These are phyloP conservation scores for Seira musarum DNA, from an alignment of 2,888 invertebrate genomes.

Conservation along the genomic window DNA sequence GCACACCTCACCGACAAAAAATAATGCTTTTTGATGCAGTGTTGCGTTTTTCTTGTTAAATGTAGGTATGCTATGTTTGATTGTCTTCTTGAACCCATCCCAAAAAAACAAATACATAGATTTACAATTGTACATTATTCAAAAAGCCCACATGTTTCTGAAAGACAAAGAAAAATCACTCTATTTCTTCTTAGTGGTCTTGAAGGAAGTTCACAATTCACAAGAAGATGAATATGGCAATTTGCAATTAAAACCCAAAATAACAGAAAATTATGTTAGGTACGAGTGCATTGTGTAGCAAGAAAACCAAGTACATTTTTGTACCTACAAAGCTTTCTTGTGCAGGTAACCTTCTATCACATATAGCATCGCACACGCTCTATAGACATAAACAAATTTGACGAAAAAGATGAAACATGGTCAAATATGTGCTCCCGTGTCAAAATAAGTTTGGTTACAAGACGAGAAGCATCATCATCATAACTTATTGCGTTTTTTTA, in stretches of 20 bases:
- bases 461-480: background rate
- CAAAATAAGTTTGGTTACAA: slow-evolving; percentile 15
- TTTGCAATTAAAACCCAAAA: slow-evolving; percentile 44
- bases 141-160: slow-evolving; percentile 9
- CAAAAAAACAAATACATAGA: background rate
- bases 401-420: slow-evolving; percentile 11
- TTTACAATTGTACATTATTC: slow-evolving; percentile 13
- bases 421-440: slow-evolving; percentile 28
- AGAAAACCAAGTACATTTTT: background rate
- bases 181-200: slow-evolving; percentile 11
- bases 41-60: no score
- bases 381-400: background rate
- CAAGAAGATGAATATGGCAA: slow-evolving; percentile 47
- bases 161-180: slow-evolving; percentile 11
- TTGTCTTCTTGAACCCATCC: slow-evolving; percentile 5
- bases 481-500: background rate
- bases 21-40: background rate
- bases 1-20: background rate
- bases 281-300: background rate
- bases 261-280: slow-evolving; percentile 1
- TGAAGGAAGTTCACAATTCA: slow-evolving; percentile 40
- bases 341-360: background rate
- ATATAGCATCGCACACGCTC: slow-evolving; percentile 12
- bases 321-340: background rate
- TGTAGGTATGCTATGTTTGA: background rate